phyloP scores from a whole-genome alignment of 37 sponge, comb jelly and placozoan species.

The Dysidea cf. avara region DNA sequence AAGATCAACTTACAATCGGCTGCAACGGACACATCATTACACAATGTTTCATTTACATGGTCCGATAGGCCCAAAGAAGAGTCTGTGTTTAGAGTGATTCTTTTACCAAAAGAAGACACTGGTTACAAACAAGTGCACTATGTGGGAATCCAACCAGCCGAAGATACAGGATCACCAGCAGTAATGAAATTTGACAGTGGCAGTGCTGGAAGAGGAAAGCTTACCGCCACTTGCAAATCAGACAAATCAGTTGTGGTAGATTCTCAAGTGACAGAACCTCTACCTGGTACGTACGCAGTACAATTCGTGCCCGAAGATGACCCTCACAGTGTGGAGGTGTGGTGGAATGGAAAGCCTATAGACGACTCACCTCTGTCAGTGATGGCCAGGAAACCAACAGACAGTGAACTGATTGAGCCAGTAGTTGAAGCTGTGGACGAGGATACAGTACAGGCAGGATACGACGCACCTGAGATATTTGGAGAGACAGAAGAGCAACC shows the following conservation, averaged over 20 bases:
- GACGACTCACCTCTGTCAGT: conserved; percentile 59
- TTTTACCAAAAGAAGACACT: not conserved
- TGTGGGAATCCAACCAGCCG: conserved; percentile 22
- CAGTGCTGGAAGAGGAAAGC: conserved; percentile 53
- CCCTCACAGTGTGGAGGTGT: conserved; percentile 44
- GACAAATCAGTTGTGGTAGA: conserved; percentile 32
- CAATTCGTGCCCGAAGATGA: conserved; percentile 38
- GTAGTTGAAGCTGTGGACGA: too few relatives aligned
- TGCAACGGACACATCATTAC: too few relatives aligned
- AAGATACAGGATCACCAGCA: conserved; percentile 45
- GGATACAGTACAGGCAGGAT: too few relatives aligned
- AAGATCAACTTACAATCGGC: conserved; percentile 33
- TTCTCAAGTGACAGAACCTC: conserved; percentile 14
- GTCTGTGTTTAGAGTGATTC: conserved; percentile 12
- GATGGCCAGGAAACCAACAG: conserved; percentile 30
- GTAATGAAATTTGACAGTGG: conserved; percentile 17
- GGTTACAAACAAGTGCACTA: conserved; percentile 18
- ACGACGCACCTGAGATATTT: not conserved
- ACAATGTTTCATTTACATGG: too few relatives aligned
- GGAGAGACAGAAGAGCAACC: not conserved
- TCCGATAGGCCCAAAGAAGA: conserved; percentile 16
- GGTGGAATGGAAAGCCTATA: conserved; percentile 45
- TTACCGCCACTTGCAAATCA: conserved; percentile 43
- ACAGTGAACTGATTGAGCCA: too few relatives aligned
- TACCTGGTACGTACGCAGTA: conserved; percentile 6